A percentile compares a stretch with the other conserved stretches of the same genome.
Conservation (phyloP, 2,113 vertebrate genomes). For the Chionis minor region DNA sequence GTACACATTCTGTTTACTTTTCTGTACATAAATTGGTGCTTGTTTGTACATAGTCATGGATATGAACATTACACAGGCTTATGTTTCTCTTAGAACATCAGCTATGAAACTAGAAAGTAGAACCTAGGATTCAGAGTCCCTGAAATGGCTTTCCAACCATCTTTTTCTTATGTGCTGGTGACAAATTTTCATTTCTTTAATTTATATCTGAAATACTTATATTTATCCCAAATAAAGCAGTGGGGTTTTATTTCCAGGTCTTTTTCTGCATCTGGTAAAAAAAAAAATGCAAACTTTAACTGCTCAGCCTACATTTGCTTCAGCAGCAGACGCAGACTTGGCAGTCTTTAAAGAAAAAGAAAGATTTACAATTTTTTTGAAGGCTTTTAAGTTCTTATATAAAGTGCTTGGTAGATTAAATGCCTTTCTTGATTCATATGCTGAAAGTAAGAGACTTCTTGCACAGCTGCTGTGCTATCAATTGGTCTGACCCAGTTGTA, state of each 20-base stretch:
- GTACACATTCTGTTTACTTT: neutral
- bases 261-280: neutral
- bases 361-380: neutral
- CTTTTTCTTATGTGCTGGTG: neutral
- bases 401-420: conserved; percentile 3
- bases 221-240: neutral
- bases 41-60: neutral
- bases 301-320: neutral
- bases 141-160: neutral
- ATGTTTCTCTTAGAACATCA: neutral
- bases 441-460: neutral
- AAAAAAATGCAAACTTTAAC: neutral
- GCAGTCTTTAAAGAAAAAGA: neutral
- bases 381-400: neutral
- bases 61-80: neutral
- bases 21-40: neutral
- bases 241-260: neutral
- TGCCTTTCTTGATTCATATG: neutral
- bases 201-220: neutral
- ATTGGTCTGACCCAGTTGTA: neutral
- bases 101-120: neutral
- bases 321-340: neutral
- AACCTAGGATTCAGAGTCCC: neutral
- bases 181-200: neutral
- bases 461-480: neutral